phyloP scores from a whole-genome alignment of 2,888 invertebrate genomes.

The Sesia bembeciformis region DNA sequence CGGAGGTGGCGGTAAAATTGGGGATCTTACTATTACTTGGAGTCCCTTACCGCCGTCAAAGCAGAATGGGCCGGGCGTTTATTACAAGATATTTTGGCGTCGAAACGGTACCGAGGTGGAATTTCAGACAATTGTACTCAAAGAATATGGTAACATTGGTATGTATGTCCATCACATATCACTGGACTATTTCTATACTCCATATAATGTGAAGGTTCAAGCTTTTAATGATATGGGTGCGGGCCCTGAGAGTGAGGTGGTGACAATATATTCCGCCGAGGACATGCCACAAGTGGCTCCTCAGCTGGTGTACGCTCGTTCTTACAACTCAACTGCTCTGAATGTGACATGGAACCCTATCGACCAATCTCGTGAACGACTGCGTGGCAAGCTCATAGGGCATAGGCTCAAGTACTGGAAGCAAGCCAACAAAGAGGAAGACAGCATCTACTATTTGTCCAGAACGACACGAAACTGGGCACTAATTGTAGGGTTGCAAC shows the following conservation, averaged over 20 bases:
- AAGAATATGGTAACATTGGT: constrained; percentile 83
- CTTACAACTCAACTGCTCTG: constrained; percentile 93
- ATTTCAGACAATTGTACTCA: constrained; percentile 81
- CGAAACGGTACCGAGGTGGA: constrained; percentile 81
- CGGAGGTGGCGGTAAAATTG: constrained; percentile 97
- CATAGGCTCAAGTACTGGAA: constrained; percentile 96
- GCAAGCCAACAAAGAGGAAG: constrained; percentile 81
- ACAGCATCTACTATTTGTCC: constrained; percentile 88
- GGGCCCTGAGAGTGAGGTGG: constrained; percentile 86
- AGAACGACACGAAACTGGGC: constrained; percentile 89
- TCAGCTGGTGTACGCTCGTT: constrained; percentile 82
- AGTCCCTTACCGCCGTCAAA: constrained; percentile 82
- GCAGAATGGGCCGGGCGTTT: constrained; percentile 91
- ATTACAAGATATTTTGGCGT: constrained; percentile 93
- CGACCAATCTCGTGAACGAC: constrained; percentile 85
- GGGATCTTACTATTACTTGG: constrained; percentile 95
- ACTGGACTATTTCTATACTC: constrained; percentile 83
- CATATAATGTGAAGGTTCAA: constrained; percentile 91
- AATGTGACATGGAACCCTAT: constrained; percentile 94
- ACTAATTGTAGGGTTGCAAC: constrained; percentile 92
- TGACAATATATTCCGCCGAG: constrained; percentile 88
- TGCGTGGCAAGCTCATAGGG: constrained; percentile 93
- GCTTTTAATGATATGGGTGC: constrained; percentile 85
- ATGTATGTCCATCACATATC: constrained; percentile 86
- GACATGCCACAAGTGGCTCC: constrained; percentile 95